Percentiles rank a stretch among this genome's conserved stretches.
phyloP scores from a whole-genome alignment of 2,797 vertebrate species.

The Chrysocyon brachyurus region DNA sequence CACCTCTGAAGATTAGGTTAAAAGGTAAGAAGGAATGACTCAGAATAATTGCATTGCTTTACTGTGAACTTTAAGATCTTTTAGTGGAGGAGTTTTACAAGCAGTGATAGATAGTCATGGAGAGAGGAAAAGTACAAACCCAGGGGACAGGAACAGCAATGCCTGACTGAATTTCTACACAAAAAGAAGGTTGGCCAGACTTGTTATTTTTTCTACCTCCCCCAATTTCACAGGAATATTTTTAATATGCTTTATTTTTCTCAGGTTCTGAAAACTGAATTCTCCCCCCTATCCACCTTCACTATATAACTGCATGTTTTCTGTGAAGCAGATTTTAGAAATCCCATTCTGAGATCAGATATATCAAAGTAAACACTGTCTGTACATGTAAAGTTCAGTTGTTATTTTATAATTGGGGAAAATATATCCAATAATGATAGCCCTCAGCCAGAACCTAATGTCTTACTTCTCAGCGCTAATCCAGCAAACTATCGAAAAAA shows the following conservation, averaged over 20 bases:
- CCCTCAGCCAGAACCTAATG: neutral
- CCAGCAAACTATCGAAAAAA: neutral
- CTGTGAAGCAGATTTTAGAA: slow-evolving; percentile 21
- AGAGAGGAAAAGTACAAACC: slow-evolving; percentile 75
- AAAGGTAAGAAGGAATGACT: slow-evolving; percentile 74
- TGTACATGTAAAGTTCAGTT: neutral
- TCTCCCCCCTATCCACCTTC: neutral
- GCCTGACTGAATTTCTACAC: slow-evolving; percentile 67
- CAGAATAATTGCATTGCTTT: slow-evolving; percentile 80
- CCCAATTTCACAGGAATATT: slow-evolving; percentile 1
- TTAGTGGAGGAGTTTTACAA: slow-evolving; percentile 71
- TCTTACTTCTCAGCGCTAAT: slow-evolving; percentile 28
- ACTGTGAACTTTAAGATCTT: slow-evolving; percentile 71
- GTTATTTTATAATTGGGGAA: slow-evolving; percentile 40
- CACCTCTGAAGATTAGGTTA: slow-evolving; percentile 75
- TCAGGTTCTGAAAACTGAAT: slow-evolving; percentile 24
- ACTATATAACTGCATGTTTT: neutral
- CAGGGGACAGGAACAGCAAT: slow-evolving; percentile 57
- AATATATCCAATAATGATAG: neutral
- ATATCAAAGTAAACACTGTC: neutral
- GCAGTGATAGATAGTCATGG: slow-evolving; percentile 64
- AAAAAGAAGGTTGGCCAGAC: slow-evolving; percentile 42
- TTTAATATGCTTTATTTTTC: slow-evolving; percentile 54
- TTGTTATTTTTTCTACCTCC: slow-evolving; percentile 38
- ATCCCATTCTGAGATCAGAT: neutral